A percentile compares a stretch with the other conserved stretches of the same genome.
Evolutionary conservation across 2,888 invertebrate species (phyloP).

Genomic region (Cephus spinipes): DNA sequence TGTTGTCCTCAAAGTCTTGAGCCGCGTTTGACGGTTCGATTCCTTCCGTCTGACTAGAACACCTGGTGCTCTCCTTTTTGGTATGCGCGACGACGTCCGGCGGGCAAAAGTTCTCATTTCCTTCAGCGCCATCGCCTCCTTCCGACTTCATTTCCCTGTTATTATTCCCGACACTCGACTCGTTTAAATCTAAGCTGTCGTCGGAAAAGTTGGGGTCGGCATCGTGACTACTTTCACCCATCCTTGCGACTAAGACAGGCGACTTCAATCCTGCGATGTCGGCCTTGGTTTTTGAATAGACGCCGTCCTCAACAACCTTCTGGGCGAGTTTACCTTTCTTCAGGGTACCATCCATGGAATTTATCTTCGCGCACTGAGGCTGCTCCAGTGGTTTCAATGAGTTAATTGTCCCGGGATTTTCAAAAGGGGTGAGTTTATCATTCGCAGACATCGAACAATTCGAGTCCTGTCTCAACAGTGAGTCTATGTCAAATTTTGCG

Average conservation of each 20-base stretch:
- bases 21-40: slow-evolving; percentile 9
- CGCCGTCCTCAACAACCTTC: background rate
- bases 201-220: slow-evolving; percentile 51
- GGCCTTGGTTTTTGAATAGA: background rate
- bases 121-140: slow-evolving; percentile 4
- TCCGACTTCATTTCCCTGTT: slow-evolving; percentile 6
- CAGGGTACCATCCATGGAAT: background rate
- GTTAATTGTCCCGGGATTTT: background rate
- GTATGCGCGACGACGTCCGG: slow-evolving; percentile 57
- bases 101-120: slow-evolving; percentile 40
- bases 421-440: background rate
- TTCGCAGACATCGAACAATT: background rate
- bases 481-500: background rate
- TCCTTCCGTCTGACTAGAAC: background rate
- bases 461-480: background rate
- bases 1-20: slow-evolving; percentile 39
- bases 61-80: slow-evolving; percentile 33
- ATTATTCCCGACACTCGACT: slow-evolving; percentile 14
- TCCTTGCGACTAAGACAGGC: slow-evolving; percentile 18
- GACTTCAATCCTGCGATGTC: slow-evolving; percentile 16
- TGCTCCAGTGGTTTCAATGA: background rate
- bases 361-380: background rate
- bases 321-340: background rate
- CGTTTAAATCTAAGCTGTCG: slow-evolving; percentile 49
- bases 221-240: slow-evolving; percentile 27